Evolutionary conservation across 2,888 invertebrate genomes (phyloP).

Genomic region (Papilio gigon): DNA sequence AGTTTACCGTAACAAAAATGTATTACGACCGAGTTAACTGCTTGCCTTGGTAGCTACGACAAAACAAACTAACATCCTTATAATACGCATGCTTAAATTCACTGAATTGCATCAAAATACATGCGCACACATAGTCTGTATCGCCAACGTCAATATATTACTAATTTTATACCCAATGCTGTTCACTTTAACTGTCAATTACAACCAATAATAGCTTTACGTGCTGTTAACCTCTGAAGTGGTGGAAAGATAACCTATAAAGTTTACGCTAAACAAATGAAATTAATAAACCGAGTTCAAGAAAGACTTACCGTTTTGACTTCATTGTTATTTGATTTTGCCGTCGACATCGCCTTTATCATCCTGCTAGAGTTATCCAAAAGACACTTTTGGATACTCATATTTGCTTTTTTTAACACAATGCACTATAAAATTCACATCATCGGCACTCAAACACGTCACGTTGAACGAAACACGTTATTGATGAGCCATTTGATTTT

Average conservation of each 20-base stretch:
- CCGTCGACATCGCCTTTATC: conserved; percentile 80
- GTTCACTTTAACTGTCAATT: conserved; percentile 32
- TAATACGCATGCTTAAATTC: conserved; percentile 16
- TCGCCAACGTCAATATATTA: conserved; percentile 30
- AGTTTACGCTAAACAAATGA: conserved; percentile 44
- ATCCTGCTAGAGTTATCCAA: conserved; percentile 80
- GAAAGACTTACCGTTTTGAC: conserved; percentile 73
- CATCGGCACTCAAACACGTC: conserved; percentile 59
- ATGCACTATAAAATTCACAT: conserved; percentile 69
- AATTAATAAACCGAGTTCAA: conserved; percentile 38
- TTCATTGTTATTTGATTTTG: conserved; percentile 71
- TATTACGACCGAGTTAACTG: conserved; percentile 5
- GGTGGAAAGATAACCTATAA: conserved; percentile 50
- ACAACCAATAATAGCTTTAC: conserved; percentile 39
- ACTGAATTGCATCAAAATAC: conserved; percentile 35
- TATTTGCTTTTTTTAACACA: conserved; percentile 67
- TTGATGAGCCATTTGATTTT: conserved; percentile 59
- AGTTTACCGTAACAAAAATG: conserved; percentile 20
- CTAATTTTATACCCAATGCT: conserved; percentile 35
- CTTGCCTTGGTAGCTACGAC: conserved; percentile 14
- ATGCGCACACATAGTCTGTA: conserved; percentile 33
- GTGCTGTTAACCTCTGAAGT: conserved; percentile 39
- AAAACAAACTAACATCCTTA: conserved; percentile 33
- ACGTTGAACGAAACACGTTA: conserved; percentile 60
- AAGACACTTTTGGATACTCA: conserved; percentile 81